Base-by-base conservation (phyloP, 2,797 vertebrate species). In the Sebastes minor region DNA sequence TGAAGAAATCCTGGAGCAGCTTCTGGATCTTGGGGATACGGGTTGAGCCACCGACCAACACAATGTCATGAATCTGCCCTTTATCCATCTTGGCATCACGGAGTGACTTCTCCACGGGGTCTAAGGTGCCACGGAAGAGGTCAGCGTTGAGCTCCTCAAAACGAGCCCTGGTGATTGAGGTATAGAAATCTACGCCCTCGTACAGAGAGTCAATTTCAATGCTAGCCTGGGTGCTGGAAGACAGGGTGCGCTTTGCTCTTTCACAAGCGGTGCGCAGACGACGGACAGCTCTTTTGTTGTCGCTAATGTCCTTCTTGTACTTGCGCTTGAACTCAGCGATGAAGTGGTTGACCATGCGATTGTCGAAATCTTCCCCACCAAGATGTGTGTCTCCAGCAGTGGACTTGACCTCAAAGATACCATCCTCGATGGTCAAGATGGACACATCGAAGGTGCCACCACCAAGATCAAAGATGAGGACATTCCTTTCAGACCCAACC, bases 361-460 rank as follows among this genome's bases (percentile, higher is more conserved):
- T 97, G 89, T 97, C 97, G 13, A 97, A 97, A 80, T 97, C 96
- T 90, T 97, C 97, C 0, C 97, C 97, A 4, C 97, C 97, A 65
- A 97, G 94, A 86, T 97, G 96, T 60, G 96, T 97, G 73, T 97
- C 97, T 49, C 97, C 97, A 27, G 97, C 97, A 1, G 96, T 97
- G 30, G 97, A 96, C 82, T 97, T 97, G 14, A 97, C 97, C 77
- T 97, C 97, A 87, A 98, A 98, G 72, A 97, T 97, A 0, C 97
- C 97, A 70, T 97, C 97, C 57, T 97, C 97, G 6, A 97, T 97
- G 49, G 96, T 97, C 81, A 97, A 89, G 80, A 98, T 96, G 46
- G 97, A 98, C 27, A 98, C 97, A 1, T 97, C 97, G 4, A 98
- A 98, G 14, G 97, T 98, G 65, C 97, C 97, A 3, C 97, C 97